These are phyloP conservation scores for Myripristis jacobus DNA, from an alignment of 2,797 vertebrate species.

Conservation along the genomic window DNA sequence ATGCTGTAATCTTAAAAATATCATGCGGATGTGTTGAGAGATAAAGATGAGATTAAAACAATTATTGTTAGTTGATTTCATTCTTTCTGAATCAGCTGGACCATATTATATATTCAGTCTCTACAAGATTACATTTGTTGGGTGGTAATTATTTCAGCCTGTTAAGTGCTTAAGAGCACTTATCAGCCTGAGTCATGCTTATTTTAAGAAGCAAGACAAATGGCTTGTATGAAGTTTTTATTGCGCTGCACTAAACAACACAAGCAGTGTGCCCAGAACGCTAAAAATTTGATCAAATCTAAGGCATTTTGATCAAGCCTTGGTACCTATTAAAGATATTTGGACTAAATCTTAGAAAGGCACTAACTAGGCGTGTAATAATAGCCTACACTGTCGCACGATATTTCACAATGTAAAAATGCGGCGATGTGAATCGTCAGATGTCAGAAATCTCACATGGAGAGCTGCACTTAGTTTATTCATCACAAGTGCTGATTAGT, in stretches of 20 bases:
- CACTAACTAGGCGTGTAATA: too few relatives aligned
- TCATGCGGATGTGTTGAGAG: not conserved
- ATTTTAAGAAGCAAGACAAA: conserved; percentile 40
- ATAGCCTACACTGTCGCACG: too few relatives aligned
- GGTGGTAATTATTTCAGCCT: conserved; percentile 42
- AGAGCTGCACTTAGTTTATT: too few relatives aligned
- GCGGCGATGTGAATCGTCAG: too few relatives aligned
- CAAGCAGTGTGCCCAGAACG: not conserved
- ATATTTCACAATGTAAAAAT: too few relatives aligned
- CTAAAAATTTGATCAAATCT: not conserved
- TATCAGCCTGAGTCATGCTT: conserved; percentile 27
- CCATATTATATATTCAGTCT: not conserved
- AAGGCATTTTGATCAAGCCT: not conserved
- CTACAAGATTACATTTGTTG: not conserved
- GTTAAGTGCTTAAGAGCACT: conserved; percentile 47
- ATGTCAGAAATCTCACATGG: too few relatives aligned
- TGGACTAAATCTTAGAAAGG: too few relatives aligned
- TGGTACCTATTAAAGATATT: too few relatives aligned
- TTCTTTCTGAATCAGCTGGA: not conserved
- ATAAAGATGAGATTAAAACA: not conserved
- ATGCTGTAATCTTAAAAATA: not conserved
- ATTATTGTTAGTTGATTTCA: not conserved
- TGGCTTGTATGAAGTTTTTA: not conserved
- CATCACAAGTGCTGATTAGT: too few relatives aligned
- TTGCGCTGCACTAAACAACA: not conserved